Percentiles rank a stretch among this genome's conserved stretches.
Evolutionary conservation across 2,113 vertebrate species (phyloP).

Genomic region (Misgurnus mizolepis): DNA sequence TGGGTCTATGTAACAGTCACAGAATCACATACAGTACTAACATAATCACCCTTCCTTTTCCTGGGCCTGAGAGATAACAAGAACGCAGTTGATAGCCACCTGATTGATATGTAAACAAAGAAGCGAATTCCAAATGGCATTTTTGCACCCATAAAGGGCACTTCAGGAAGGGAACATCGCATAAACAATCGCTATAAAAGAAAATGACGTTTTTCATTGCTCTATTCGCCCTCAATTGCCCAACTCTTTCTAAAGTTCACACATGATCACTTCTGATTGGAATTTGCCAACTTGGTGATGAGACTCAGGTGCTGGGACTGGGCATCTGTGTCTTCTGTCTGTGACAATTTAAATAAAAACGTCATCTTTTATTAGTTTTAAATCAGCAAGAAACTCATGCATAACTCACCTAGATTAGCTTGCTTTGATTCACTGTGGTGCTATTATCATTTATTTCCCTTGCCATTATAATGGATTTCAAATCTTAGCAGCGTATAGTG

Average conservation of each 20-base stretch:
- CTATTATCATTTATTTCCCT: constrained; percentile 18
- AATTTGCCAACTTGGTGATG: constrained; percentile 8
- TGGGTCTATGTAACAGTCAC: background rate
- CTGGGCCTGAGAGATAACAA: background rate
- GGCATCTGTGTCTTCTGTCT: background rate
- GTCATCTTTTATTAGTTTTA: constrained; percentile 38
- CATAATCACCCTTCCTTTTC: background rate
- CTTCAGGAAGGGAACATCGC: too few species aligned
- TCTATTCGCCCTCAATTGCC: too few species aligned
- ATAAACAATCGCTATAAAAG: too few species aligned
- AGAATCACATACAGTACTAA: too few species aligned
- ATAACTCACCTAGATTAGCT: constrained; percentile 38
- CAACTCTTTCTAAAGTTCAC: too few species aligned
- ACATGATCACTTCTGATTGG: too few species aligned
- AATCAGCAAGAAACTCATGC: constrained; percentile 29
- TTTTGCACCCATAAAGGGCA: too few species aligned
- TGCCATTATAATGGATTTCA: constrained; percentile 34
- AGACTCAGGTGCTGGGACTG: constrained; percentile 23
- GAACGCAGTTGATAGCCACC: background rate
- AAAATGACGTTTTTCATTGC: too few species aligned
- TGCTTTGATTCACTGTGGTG: constrained; percentile 29
- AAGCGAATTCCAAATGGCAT: too few species aligned
- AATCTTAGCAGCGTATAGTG: constrained; percentile 24
- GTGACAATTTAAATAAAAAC: constrained; percentile 27
- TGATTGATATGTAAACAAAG: constrained; percentile 32